Percentiles rank a stretch among this genome's conserved stretches.
Conservation (phyloP, 2,888 invertebrate species). For the Andrena minutula region DNA sequence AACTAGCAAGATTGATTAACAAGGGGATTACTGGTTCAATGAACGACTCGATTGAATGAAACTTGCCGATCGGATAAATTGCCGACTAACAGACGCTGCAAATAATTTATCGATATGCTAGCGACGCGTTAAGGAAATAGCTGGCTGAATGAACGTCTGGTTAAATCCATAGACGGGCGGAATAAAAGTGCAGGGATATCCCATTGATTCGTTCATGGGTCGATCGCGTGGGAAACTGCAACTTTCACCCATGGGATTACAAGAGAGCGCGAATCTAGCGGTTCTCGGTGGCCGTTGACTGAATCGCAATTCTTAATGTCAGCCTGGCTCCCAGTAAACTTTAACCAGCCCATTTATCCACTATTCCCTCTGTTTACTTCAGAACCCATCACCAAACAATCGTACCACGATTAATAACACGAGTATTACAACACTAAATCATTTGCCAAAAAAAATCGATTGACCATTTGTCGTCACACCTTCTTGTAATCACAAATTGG, state of each 20-base stretch:
- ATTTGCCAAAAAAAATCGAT: no score
- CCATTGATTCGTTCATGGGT: conserved; percentile 51
- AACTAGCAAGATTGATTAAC: not conserved
- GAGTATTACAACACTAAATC: not conserved
- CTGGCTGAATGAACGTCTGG: conserved; percentile 28
- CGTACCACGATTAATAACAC: not conserved
- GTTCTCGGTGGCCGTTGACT: conserved; percentile 62
- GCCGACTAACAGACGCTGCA: not conserved
- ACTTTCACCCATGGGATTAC: conserved; percentile 82
- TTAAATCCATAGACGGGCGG: conserved; percentile 1
- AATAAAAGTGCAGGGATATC: conserved; percentile 33
- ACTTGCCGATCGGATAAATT: not conserved
- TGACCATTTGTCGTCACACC: no score
- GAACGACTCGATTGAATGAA: not conserved
- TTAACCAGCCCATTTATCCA: conserved; percentile 24
- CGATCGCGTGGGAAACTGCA: conserved; percentile 80
- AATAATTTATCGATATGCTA: conserved; percentile 30
- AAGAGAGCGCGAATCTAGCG: conserved; percentile 73
- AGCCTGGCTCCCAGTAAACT: conserved; percentile 21
- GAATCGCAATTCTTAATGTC: conserved; percentile 57
- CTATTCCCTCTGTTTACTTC: conserved; percentile 35
- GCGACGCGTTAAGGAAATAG: not conserved
- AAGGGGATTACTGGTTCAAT: not conserved
- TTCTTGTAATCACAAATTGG: no score
- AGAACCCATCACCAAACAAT: not conserved